Evolutionary conservation across 2,113 vertebrate species (phyloP).

Genomic region (Dendropsophus ebraccatus): DNA sequence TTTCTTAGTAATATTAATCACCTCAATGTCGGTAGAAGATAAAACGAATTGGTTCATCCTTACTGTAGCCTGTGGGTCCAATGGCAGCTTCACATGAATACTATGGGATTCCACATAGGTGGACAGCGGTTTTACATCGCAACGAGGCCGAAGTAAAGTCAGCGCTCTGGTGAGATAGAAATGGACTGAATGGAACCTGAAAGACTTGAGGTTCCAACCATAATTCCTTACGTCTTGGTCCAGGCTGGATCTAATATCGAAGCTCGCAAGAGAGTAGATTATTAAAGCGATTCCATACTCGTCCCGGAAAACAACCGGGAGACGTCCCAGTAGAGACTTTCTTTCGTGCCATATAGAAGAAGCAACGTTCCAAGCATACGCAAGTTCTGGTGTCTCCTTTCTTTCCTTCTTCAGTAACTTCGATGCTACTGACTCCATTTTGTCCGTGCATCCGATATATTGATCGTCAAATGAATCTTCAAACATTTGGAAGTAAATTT

Average conservation of each 20-base stretch:
- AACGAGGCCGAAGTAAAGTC: conserved; percentile 63
- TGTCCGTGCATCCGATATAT: conserved; percentile 67
- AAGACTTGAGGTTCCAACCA: conserved; percentile 53
- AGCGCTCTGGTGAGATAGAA: conserved; percentile 73
- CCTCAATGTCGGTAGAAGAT: background rate
- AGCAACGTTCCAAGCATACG: conserved; percentile 63
- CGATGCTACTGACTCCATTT: conserved; percentile 61
- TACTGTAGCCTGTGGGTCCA: background rate
- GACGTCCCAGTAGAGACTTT: conserved; percentile 15
- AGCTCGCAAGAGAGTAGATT: conserved; percentile 66
- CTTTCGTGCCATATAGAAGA: background rate
- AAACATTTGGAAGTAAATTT: too few relatives aligned
- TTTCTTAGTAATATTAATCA: too few relatives aligned
- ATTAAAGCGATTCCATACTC: conserved; percentile 68
- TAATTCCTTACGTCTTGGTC: conserved; percentile 60
- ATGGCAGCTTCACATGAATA: background rate
- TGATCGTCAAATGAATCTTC: conserved; percentile 71
- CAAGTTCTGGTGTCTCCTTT: conserved; percentile 45
- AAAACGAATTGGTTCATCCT: conserved; percentile 37
- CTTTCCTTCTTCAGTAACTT: conserved; percentile 63
- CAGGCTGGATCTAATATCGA: conserved; percentile 65
- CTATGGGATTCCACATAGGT: conserved; percentile 62
- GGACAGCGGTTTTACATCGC: conserved; percentile 56
- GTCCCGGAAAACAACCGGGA: conserved; percentile 61
- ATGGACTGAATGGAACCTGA: conserved; percentile 65